Evolutionary conservation across 2,888 invertebrate species (phyloP), one percentile per base, ranked within the genome.

Genomic region (Drosophila parthenogenetica): DNA sequence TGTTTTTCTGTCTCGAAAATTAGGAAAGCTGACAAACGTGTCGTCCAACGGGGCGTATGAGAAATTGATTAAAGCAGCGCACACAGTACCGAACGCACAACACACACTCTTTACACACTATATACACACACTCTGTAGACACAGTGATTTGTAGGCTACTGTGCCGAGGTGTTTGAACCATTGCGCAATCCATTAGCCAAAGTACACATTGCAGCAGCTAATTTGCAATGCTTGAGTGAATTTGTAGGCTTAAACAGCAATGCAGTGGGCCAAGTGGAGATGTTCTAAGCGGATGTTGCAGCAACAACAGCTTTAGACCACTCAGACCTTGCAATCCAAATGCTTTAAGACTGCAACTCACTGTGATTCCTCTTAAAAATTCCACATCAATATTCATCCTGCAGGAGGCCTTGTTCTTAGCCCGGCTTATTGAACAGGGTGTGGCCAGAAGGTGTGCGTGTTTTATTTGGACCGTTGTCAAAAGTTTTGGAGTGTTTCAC

Each of bases 181-280:
- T 77, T 77, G 78, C 62, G 59, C 66, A 76, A 69, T 58, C 61
- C 73, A 61, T 49, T 49, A 35, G 49, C 49, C 53, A 14, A 32
- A 42, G 53, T 19, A 51, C 53, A 39, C 68, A 61, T 59, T 72
- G 73, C 64, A 58, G 66, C 58, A 74, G 73, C 61, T 66, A 85
- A 84, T 84, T 84, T 72, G 69, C 65, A 83, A 87, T 86, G 85
- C 82, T 85, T 85, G 73, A 82, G 82, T 77, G 85, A 48, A 57
- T 87, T 86, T 86, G 73, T 87, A 73, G 87, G 84, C 73, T 59
- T 64, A 5, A 55, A 16, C 13, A 37, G 71, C 54, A 29, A 29
- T 29, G 2, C 29, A 29, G 29, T 29, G 29, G 11, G 19, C 19
- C 35, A 42, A 69, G 82, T 85, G 85, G 84, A 29, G 29, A 84